phyloP scores from a whole-genome alignment of 2,797 vertebrate species.

The Gila robusta region DNA sequence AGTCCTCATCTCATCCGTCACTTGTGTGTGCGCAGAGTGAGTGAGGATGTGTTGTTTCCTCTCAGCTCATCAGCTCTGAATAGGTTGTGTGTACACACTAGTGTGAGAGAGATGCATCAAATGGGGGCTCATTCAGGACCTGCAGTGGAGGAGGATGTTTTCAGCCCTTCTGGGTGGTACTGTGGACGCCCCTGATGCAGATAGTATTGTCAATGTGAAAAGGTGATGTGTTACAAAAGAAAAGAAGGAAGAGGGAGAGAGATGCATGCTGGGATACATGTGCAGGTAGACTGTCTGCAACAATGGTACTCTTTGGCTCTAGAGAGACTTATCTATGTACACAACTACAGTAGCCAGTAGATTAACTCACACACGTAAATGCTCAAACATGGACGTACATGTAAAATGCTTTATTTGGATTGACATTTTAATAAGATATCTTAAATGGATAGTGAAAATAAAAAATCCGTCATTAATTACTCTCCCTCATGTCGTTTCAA shows the following conservation, averaged over 20 bases:
- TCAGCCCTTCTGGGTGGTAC: constrained; percentile 64
- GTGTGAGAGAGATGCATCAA: constrained; percentile 58
- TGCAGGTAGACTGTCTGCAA: constrained; percentile 30
- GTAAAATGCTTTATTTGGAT: neutral
- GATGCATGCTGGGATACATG: constrained; percentile 51
- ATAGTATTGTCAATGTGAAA: constrained; percentile 62
- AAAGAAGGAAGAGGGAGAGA: constrained; percentile 47
- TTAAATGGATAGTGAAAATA: neutral
- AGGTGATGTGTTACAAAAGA: constrained; percentile 56
- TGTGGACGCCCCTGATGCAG: constrained; percentile 47
- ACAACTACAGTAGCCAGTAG: neutral
- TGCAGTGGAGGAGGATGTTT: constrained; percentile 65
- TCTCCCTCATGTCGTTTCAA: no score
- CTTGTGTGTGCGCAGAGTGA: constrained; percentile 20
- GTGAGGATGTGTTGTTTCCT: constrained; percentile 50
- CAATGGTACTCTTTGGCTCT: neutral
- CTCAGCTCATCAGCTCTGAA: constrained; percentile 53
- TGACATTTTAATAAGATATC: neutral
- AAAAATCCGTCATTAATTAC: neutral
- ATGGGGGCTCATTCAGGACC: constrained; percentile 68
- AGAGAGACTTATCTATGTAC: constrained; percentile 2
- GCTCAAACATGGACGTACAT: neutral
- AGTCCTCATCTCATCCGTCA: constrained; percentile 15
- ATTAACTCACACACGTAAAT: constrained; percentile 62
- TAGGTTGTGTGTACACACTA: constrained; percentile 59